Evolutionary conservation across 2,797 vertebrate genomes (phyloP).

Genomic region (Rallus crepitans): DNA sequence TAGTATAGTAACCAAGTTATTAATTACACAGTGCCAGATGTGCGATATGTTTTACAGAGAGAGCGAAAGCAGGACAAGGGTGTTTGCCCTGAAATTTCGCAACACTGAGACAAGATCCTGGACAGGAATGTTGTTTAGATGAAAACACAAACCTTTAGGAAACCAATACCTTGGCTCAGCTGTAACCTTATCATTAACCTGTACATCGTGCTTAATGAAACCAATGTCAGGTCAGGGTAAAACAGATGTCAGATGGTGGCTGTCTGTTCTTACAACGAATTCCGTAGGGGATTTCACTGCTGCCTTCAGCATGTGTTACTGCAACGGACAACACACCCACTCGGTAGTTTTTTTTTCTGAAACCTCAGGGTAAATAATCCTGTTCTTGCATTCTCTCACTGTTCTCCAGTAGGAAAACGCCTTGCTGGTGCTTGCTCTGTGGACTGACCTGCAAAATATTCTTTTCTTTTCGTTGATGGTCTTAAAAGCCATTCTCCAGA

Average conservation of each 20-base stretch:
- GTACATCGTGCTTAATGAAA: background rate
- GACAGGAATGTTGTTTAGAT: background rate
- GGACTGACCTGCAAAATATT: background rate
- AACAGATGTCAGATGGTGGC: background rate
- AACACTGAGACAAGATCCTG: background rate
- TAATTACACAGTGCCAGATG: background rate
- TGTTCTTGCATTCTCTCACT: background rate
- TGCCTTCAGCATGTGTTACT: background rate
- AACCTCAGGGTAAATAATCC: background rate
- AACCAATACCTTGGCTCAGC: background rate
- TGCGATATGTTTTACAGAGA: background rate
- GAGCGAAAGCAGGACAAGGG: background rate
- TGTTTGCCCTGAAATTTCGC: background rate
- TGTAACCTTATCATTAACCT: background rate
- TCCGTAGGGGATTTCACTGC: background rate
- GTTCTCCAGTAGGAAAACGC: background rate
- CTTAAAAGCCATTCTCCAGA: background rate
- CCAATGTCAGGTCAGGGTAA: background rate
- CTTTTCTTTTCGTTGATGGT: background rate
- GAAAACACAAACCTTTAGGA: constrained; percentile 11
- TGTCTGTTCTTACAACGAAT: background rate
- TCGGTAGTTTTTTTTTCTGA: background rate
- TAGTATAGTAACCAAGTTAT: background rate
- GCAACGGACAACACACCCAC: background rate
- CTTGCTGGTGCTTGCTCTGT: background rate